Conservation (phyloP, 2,113 vertebrate genomes). For the Crotalus viridis region DNA sequence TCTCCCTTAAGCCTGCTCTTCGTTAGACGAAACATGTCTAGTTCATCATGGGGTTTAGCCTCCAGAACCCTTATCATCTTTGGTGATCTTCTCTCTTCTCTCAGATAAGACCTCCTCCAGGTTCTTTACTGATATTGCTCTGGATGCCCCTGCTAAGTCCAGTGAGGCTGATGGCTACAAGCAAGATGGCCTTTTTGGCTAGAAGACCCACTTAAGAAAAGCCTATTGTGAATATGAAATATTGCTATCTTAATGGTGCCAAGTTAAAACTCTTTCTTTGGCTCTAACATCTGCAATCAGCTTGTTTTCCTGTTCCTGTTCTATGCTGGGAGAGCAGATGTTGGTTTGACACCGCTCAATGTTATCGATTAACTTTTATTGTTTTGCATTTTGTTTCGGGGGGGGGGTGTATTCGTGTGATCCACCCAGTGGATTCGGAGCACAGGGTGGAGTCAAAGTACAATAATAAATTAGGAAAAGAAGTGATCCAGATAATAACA, state of each 20-base stretch:
- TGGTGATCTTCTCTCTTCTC: background rate
- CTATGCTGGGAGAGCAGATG: background rate
- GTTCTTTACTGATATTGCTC: background rate
- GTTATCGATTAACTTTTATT: background rate
- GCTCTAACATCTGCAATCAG: background rate
- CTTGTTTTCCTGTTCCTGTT: background rate
- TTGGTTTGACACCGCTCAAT: background rate
- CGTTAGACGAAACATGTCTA: background rate
- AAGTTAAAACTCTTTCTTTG: background rate
- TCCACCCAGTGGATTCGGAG: background rate
- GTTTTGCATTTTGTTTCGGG: background rate
- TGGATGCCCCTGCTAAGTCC: background rate
- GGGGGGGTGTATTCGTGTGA: background rate
- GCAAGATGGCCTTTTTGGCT: background rate
- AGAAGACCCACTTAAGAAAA: background rate
- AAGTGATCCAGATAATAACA: background rate
- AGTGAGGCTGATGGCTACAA: background rate
- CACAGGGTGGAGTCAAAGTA: background rate
- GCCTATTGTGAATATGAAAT: background rate
- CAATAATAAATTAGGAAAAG: background rate
- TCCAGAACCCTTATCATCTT: background rate
- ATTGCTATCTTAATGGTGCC: background rate
- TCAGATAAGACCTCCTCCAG: background rate
- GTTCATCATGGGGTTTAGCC: background rate
- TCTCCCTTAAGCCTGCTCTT: background rate